These are phyloP conservation scores for Lasioglossum baleicum DNA, from an alignment of 1,140 invertebrate species.

Conservation along the genomic window DNA sequence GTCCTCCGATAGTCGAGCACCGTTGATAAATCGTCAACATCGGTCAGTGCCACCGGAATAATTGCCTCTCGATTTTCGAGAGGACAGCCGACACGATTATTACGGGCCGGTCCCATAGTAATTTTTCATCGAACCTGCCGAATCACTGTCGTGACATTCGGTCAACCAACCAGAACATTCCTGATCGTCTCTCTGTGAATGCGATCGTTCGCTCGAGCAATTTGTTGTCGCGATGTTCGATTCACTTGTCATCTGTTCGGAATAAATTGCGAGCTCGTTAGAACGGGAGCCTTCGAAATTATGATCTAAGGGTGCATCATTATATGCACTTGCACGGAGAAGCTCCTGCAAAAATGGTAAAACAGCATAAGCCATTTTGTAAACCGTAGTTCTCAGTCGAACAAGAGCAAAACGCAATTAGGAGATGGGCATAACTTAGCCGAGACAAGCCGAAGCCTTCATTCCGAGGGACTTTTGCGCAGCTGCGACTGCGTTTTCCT, in stretches of 20 bases:
- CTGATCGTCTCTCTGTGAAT: background rate
- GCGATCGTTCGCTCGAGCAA: constrained; percentile 39
- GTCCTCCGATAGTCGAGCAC: constrained; percentile 14
- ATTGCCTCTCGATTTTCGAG: constrained; percentile 47
- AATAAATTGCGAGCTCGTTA: constrained; percentile 5
- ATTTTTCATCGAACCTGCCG: constrained; percentile 65
- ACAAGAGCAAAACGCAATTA: background rate
- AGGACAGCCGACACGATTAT: constrained; percentile 59
- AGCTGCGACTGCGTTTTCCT: too few species aligned
- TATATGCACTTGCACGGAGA: too few species aligned
- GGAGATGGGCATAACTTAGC: too few species aligned
- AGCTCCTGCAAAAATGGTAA: too few species aligned
- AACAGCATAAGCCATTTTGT: too few species aligned
- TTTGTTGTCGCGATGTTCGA: constrained; percentile 54
- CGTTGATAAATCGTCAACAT: constrained; percentile 47
- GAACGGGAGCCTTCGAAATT: background rate
- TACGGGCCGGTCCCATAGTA: constrained; percentile 49
- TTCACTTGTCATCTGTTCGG: too few species aligned
- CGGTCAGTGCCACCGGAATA: constrained; percentile 55
- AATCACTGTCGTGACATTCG: constrained; percentile 50
- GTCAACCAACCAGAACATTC: constrained; percentile 13
- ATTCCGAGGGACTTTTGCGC: background rate
- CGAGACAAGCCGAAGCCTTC: background rate
- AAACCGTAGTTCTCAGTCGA: too few species aligned
- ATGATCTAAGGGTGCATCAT: background rate